Percentiles rank a stretch among this genome's conserved stretches.
Conservation (phyloP, 2,797 vertebrate genomes). For the Oceanodroma leucorhoa region DNA sequence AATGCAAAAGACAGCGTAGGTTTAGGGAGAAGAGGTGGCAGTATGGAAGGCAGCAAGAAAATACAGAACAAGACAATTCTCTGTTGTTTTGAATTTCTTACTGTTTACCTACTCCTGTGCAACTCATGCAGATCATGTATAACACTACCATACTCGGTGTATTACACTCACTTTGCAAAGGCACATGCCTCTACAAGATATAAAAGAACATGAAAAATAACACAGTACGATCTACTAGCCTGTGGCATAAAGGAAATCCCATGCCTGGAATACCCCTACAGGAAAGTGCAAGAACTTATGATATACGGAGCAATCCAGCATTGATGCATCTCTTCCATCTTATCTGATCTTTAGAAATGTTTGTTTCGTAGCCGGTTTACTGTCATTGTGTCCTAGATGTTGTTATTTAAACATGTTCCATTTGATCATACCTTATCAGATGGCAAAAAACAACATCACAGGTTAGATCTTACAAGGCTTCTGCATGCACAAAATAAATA, state of each 20-base stretch:
- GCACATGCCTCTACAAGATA: not conserved
- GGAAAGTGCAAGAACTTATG: not conserved
- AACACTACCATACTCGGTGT: not conserved
- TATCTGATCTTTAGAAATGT: slow-evolving; percentile 4
- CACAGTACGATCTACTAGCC: not conserved
- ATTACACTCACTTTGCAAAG: not conserved
- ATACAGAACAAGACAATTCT: not conserved
- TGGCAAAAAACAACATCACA: slow-evolving; percentile 28
- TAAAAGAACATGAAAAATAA: not conserved
- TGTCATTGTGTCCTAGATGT: slow-evolving; percentile 31
- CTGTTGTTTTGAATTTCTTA: not conserved
- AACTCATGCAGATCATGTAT: not conserved
- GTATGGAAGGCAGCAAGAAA: not conserved
- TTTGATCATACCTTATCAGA: slow-evolving; percentile 39
- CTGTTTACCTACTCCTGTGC: not conserved
- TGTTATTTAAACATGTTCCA: slow-evolving; percentile 19
- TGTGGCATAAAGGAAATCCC: slow-evolving; percentile 36
- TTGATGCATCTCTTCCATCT: not conserved
- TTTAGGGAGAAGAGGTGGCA: not conserved
- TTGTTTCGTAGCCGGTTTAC: not conserved
- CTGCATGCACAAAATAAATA: not conserved
- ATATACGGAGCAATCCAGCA: not conserved
- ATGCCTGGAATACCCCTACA: not conserved
- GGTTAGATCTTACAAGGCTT: slow-evolving; percentile 48
- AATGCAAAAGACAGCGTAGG: no score